Percentiles rank a stretch among this genome's conserved stretches.
phyloP scores from a whole-genome alignment of 2,113 vertebrate genomes.

The Tachycineta bicolor region DNA sequence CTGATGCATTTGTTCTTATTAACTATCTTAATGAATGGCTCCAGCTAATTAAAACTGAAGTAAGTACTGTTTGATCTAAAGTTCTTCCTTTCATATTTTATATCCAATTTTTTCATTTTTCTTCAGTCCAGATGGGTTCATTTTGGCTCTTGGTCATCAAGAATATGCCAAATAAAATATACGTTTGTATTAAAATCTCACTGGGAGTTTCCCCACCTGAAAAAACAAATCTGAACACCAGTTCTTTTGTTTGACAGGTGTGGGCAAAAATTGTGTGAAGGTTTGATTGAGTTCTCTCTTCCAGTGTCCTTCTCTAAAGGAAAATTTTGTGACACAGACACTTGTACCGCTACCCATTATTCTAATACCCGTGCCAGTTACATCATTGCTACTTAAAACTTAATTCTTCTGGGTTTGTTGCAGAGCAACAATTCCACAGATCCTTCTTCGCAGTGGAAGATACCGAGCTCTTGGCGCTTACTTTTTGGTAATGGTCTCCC shows the following conservation, averaged over 20 bases:
- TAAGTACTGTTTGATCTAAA: constrained; percentile 72
- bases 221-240: neutral
- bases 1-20: constrained; percentile 86
- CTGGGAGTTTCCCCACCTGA: neutral
- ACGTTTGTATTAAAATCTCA: neutral
- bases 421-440: constrained; percentile 44
- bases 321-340: neutral
- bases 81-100: neutral
- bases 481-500: constrained; percentile 92
- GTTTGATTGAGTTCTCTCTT: neutral
- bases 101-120: neutral
- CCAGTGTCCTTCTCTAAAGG: neutral
- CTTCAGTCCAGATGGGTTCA: neutral
- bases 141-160: neutral
- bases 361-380: neutral
- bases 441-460: constrained; percentile 81
- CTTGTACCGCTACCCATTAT: neutral
- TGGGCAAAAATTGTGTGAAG: neutral
- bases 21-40: constrained; percentile 93
- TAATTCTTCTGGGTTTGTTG: constrained; percentile 22
- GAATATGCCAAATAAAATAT: neutral
- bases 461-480: constrained; percentile 90
- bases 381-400: neutral
- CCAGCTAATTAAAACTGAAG: constrained; percentile 81
- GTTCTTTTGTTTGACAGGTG: neutral